A percentile compares a stretch with the other conserved stretches of the same genome.
phyloP scores from a whole-genome alignment of 35 echinoderm and acorn worm genomes.

The Amphiura filiformis region DNA sequence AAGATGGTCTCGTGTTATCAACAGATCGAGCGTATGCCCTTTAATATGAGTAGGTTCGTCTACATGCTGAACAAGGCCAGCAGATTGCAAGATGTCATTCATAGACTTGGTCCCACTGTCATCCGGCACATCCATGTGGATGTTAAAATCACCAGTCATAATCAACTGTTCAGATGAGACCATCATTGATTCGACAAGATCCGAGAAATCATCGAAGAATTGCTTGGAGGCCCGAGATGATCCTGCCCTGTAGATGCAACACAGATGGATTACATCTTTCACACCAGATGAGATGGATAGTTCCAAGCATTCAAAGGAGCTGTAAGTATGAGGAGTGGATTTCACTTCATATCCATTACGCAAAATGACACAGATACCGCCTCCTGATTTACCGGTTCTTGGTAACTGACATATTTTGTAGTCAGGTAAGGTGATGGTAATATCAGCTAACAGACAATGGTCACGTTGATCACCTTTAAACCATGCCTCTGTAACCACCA shows the following conservation, averaged over 20 bases:
- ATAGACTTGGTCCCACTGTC: not conserved
- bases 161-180: not conserved
- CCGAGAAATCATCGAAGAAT: not conserved
- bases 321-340: not conserved
- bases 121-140: not conserved
- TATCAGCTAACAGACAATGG: not conserved
- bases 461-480: not conserved
- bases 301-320: not conserved
- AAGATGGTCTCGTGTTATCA: not conserved
- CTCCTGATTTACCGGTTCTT: conserved; percentile 1
- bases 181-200: not conserved
- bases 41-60: not conserved
- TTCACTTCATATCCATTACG: not conserved
- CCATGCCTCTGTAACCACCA: not conserved
- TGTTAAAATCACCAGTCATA: not conserved
- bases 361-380: conserved; percentile 8
- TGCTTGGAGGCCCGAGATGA: not conserved
- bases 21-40: not conserved
- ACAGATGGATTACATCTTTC: not conserved
- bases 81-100: not conserved
- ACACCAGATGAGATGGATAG: not conserved
- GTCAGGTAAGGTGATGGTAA: not conserved
- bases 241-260: not conserved
- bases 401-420: not conserved
- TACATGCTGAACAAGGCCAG: not conserved